Conservation (phyloP, 2,113 vertebrate species). For the Pampusana beccarii region DNA sequence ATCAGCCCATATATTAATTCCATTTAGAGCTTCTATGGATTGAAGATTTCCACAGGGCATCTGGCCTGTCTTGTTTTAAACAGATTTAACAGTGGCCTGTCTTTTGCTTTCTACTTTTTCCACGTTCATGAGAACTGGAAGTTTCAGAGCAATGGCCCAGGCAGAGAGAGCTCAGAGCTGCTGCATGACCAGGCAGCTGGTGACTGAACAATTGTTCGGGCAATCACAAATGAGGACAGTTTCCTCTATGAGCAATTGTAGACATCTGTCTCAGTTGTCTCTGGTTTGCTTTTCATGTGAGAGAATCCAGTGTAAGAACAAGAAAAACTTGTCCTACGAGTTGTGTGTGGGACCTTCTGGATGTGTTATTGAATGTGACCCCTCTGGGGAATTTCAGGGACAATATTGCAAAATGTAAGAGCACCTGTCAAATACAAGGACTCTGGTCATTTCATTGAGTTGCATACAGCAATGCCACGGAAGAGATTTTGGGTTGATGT, state of each 20-base stretch:
- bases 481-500: not conserved
- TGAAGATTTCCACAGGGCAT: conserved; percentile 28
- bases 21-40: conserved; percentile 20
- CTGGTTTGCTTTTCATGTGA: not conserved
- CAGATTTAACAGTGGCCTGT: conserved; percentile 28
- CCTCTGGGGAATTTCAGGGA: not conserved
- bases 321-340: not conserved
- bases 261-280: not conserved
- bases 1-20: conserved; percentile 5
- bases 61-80: conserved; percentile 23
- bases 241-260: not conserved
- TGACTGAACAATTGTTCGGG: not conserved
- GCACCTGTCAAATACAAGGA: not conserved
- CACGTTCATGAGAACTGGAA: not conserved
- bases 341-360: not conserved
- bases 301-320: not conserved
- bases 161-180: not conserved
- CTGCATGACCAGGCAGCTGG: not conserved
- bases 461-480: not conserved
- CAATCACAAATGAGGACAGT: not conserved
- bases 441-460: not conserved
- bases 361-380: not conserved
- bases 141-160: not conserved
- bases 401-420: not conserved
- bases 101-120: conserved; percentile 13